Evolutionary conservation across 2,113 vertebrate genomes (phyloP).

Genomic region (Lamprotornis superbus): DNA sequence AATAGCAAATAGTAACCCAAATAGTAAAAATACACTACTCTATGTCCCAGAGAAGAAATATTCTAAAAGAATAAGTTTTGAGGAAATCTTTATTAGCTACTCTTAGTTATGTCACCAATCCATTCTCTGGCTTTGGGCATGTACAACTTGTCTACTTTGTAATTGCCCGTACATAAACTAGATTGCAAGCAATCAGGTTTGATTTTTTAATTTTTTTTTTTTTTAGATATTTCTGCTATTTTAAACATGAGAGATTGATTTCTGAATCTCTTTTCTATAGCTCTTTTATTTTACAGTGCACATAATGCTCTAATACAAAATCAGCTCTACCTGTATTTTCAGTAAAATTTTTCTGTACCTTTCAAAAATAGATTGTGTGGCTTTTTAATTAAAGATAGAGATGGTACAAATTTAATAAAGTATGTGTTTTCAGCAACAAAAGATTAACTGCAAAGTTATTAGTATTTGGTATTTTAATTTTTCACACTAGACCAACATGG

Average conservation of each 20-base stretch:
- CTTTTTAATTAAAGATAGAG: background rate
- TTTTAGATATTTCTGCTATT: background rate
- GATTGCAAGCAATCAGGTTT: background rate
- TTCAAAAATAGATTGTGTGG: background rate
- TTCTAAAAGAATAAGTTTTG: background rate
- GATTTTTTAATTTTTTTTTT: background rate
- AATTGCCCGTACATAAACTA: background rate
- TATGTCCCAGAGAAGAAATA: background rate
- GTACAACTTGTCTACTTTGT: background rate
- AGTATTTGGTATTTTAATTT: background rate
- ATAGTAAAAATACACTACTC: background rate
- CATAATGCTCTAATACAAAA: background rate
- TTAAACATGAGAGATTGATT: background rate
- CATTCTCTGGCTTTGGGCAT: background rate
- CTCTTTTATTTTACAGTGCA: background rate
- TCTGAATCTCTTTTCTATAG: background rate
- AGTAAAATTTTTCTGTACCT: background rate
- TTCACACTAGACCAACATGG: background rate
- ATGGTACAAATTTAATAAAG: background rate
- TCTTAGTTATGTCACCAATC: background rate
- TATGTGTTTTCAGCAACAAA: background rate
- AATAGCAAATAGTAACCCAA: too few relatives aligned
- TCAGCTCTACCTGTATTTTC: background rate
- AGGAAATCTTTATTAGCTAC: background rate
- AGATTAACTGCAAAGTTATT: background rate